Evolutionary conservation across 2,113 vertebrate genomes (phyloP).

Genomic region (Eurypyga helias): DNA sequence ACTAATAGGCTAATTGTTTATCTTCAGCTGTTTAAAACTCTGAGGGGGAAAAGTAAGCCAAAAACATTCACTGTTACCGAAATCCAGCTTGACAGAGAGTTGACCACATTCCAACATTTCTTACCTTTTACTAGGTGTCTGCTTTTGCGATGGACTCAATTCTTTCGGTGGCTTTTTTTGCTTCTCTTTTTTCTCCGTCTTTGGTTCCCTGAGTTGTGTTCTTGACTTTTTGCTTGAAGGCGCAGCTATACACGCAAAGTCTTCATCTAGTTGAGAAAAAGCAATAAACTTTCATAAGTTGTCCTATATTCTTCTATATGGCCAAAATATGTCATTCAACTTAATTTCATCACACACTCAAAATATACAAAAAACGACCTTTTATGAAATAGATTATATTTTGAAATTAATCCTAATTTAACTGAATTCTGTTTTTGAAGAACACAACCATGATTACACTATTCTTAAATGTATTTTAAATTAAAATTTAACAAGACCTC

Average conservation of each 20-base stretch:
- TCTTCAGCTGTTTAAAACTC: background rate
- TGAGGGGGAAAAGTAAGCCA: background rate
- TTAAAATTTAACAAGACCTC: background rate
- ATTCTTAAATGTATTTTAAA: background rate
- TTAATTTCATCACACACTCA: background rate
- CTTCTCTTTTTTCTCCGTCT: constrained; percentile 72
- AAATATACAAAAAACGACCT: background rate
- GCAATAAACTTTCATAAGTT: background rate
- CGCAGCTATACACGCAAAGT: constrained; percentile 81
- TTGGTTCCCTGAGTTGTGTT: constrained; percentile 61
- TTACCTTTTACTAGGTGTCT: constrained; percentile 79
- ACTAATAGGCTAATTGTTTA: background rate
- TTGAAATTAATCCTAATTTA: too few relatives aligned
- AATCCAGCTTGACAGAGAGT: background rate
- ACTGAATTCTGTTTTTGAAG: background rate
- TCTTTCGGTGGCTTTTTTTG: constrained; percentile 68
- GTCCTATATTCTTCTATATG: background rate
- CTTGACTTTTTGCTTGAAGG: constrained; percentile 85
- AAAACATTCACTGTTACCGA: background rate
- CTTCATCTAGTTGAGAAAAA: constrained; percentile 80
- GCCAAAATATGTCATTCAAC: background rate
- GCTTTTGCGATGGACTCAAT: constrained; percentile 17
- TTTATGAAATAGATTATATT: background rate
- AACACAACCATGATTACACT: background rate
- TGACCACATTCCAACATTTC: background rate